Conservation (phyloP, 1,140 invertebrate species). For the Apis dorsata region DNA sequence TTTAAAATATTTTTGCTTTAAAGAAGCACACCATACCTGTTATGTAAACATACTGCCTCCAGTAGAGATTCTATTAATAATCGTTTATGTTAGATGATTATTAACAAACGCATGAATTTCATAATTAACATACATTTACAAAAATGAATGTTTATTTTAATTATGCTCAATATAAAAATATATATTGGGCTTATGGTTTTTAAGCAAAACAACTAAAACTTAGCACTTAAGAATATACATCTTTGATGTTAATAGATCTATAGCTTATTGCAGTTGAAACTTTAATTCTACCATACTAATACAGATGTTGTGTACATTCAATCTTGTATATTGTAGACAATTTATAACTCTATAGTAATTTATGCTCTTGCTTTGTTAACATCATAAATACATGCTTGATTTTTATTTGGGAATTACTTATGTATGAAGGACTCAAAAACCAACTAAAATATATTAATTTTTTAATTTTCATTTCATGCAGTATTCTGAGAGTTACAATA, state of each 20-base stretch:
- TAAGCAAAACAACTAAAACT: conserved; percentile 21
- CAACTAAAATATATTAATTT: conserved; percentile 10
- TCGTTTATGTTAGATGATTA: conserved; percentile 37
- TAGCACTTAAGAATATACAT: conserved; percentile 50
- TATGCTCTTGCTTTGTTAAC: conserved; percentile 47
- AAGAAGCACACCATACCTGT: conserved; percentile 31
- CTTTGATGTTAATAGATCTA: conserved; percentile 38
- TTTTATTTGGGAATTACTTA: conserved; percentile 21
- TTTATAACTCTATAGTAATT: conserved; percentile 55
- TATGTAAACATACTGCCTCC: conserved; percentile 51
- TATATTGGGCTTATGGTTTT: conserved; percentile 38
- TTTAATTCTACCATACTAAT: conserved; percentile 46
- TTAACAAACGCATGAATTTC: conserved; percentile 32
- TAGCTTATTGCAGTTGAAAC: conserved; percentile 38
- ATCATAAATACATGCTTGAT: background rate
- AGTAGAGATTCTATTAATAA: conserved; percentile 51
- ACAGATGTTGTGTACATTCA: conserved; percentile 52
- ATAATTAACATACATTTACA: conserved; percentile 43
- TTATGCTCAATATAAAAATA: conserved; percentile 36
- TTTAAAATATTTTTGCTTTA: conserved; percentile 37
- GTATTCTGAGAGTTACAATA: conserved; percentile 14
- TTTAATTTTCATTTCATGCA: conserved; percentile 12
- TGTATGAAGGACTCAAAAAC: conserved; percentile 31
- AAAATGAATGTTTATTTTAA: conserved; percentile 41
- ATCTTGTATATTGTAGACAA: conserved; percentile 59